Evolutionary conservation across 2,797 vertebrate genomes (phyloP).

Genomic region (Borostomias antarcticus): DNA sequence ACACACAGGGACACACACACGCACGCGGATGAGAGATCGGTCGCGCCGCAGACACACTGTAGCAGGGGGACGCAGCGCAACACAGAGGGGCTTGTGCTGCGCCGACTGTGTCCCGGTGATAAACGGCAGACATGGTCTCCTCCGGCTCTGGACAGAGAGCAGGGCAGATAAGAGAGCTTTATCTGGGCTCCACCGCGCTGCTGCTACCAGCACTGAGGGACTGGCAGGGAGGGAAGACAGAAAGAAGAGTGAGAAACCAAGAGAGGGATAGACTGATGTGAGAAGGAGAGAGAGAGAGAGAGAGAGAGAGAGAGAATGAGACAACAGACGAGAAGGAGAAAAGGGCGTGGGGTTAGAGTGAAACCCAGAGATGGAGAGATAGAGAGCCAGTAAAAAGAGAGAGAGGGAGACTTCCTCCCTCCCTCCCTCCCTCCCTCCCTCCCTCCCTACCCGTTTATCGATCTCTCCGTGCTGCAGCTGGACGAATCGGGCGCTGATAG

Average conservation of each 20-base stretch:
- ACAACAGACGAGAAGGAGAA: neutral
- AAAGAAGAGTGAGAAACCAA: neutral
- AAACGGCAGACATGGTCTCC: neutral
- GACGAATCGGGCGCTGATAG: slow-evolving; percentile 99
- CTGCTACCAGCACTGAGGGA: neutral
- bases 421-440: too few species aligned
- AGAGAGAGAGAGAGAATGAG: neutral
- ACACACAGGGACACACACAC: too few species aligned
- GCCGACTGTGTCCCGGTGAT: neutral
- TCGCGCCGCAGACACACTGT: neutral
- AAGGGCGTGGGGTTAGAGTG: neutral
- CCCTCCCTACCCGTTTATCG: slow-evolving; percentile 99
- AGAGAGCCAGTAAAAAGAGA: neutral
- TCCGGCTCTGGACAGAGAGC: neutral
- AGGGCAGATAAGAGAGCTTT: neutral
- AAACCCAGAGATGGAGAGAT: neutral
- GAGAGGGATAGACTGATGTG: neutral
- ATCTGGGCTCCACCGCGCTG: neutral
- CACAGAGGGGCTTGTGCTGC: neutral
- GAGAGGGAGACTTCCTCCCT: too few species aligned
- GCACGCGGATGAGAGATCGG: too few species aligned
- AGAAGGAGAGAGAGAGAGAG: neutral
- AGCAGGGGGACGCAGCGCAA: neutral
- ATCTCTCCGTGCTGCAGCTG: slow-evolving; percentile 99
- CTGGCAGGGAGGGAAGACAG: neutral